Conservation (phyloP, 2,888 invertebrate species). For the Eubasilissa splendida region DNA sequence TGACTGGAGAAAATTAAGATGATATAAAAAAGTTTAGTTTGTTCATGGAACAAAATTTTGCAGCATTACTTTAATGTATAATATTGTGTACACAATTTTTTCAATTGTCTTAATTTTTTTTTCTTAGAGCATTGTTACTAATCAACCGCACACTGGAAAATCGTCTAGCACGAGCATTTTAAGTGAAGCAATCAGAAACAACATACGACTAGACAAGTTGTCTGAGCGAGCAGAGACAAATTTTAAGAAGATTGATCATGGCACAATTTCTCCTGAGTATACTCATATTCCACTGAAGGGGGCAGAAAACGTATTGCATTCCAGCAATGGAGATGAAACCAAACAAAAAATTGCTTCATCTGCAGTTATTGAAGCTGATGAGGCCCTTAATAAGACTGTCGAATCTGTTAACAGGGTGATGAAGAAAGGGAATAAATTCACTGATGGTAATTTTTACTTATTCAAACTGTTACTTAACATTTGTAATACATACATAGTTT, state of each 20-base stretch:
- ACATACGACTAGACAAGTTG: conserved; percentile 5
- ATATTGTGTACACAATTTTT: background rate
- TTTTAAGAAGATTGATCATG: background rate
- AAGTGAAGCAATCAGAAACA: conserved; percentile 15
- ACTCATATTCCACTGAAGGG: conserved; percentile 49
- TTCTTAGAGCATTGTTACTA: conserved; percentile 23
- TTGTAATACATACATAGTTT: background rate
- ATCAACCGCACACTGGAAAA: conserved; percentile 13
- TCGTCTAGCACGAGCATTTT: background rate
- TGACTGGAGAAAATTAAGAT: no score
- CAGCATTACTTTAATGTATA: no score
- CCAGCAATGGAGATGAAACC: background rate
- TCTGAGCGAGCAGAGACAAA: background rate
- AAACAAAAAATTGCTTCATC: conserved; percentile 37
- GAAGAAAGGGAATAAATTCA: conserved; percentile 81
- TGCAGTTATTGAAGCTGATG: conserved; percentile 59
- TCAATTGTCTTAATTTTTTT: conserved; percentile 5
- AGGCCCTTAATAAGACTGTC: conserved; percentile 69
- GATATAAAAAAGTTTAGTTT: no score
- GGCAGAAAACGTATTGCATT: background rate
- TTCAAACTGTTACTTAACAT: conserved; percentile 63
- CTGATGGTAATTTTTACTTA: conserved; percentile 70
- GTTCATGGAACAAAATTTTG: no score
- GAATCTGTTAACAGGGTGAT: conserved; percentile 72
- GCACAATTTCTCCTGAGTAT: conserved; percentile 14